These are phyloP conservation scores for Anorthoa munda DNA, from an alignment of 2,888 invertebrate species.

Conservation along the genomic window DNA sequence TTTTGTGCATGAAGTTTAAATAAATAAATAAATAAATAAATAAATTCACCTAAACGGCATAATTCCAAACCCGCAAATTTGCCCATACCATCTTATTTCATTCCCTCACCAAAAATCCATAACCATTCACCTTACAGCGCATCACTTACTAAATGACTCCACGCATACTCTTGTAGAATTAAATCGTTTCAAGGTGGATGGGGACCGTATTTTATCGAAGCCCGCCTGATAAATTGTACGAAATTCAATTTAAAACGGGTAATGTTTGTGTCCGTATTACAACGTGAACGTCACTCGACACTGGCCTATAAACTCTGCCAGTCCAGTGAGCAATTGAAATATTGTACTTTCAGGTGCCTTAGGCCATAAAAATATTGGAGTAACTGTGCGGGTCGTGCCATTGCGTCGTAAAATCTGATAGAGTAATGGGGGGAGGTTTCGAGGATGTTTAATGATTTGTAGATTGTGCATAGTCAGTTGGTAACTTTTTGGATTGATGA, in stretches of 20 bases:
- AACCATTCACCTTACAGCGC: conserved; percentile 58
- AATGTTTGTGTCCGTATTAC: conserved; percentile 89
- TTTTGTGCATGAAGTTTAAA: too few relatives aligned
- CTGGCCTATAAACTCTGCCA: conserved; percentile 85
- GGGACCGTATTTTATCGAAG: conserved; percentile 83
- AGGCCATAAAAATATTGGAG: conserved; percentile 80
- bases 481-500: not conserved
- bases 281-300: conserved; percentile 85
- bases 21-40: too few relatives aligned
- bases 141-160: conserved; percentile 80
- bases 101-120: conserved; percentile 31
- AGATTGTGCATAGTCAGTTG: not conserved
- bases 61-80: not conserved
- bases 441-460: conserved; percentile 31
- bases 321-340: conserved; percentile 87
- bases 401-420: conserved; percentile 48
- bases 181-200: conserved; percentile 79
- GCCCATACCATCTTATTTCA: conserved; percentile 4
- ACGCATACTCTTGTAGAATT: conserved; percentile 77
- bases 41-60: not conserved
- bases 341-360: conserved; percentile 80
- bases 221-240: conserved; percentile 85
- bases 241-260: conserved; percentile 90
- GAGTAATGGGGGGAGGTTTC: conserved; percentile 36
- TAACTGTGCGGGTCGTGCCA: conserved; percentile 32